Percentiles rank a stretch among this genome's conserved stretches.
Conservation (phyloP, 2,113 vertebrate species). For the Sphyrna mokarran region DNA sequence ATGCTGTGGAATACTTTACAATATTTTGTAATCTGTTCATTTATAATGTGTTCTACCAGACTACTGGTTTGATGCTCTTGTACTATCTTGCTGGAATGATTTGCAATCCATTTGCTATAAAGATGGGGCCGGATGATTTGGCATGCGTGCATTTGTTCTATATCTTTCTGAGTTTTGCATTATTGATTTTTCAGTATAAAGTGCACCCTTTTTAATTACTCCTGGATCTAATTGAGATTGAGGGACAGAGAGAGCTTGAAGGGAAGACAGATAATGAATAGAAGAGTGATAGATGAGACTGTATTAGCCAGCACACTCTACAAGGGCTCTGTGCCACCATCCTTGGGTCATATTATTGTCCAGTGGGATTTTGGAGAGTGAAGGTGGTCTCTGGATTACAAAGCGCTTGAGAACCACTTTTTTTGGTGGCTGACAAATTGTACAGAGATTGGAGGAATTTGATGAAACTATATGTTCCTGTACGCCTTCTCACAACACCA, state of each 20-base stretch:
- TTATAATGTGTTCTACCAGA: too few species aligned
- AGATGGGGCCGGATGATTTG: too few species aligned
- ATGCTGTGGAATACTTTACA: too few species aligned
- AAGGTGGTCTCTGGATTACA: not conserved
- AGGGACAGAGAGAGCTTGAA: not conserved
- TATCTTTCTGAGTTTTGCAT: not conserved
- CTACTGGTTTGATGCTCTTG: too few species aligned
- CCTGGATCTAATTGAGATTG: not conserved
- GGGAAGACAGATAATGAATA: not conserved
- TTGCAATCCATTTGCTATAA: too few species aligned
- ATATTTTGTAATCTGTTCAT: too few species aligned
- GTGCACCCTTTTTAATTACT: not conserved
- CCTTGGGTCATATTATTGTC: not conserved
- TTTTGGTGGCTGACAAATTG: not conserved
- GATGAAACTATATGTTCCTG: not conserved
- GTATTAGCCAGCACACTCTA: not conserved
- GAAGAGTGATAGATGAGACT: not conserved
- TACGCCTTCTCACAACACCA: not conserved
- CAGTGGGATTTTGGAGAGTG: not conserved
- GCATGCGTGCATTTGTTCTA: not conserved
- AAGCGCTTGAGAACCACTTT: not conserved
- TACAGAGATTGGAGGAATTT: not conserved
- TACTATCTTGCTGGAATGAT: too few species aligned
- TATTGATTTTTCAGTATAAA: not conserved
- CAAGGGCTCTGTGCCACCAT: not conserved